Evolutionary conservation across 1,140 invertebrate genomes (phyloP).

Genomic region (Latrodectus geometricus): DNA sequence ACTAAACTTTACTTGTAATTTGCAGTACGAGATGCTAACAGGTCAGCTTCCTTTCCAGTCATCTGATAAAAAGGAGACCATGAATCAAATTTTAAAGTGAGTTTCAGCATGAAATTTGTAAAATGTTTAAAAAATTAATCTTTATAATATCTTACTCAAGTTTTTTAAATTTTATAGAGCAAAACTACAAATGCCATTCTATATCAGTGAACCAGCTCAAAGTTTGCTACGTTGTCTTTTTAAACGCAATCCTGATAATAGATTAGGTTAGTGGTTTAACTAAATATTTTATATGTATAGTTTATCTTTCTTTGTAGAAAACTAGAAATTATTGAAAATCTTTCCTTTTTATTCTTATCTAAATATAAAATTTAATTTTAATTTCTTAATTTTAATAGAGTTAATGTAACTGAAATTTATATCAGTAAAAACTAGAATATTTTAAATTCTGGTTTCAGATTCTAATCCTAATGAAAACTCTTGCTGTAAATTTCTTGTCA

Average conservation of each 20-base stretch:
- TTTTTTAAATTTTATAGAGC: constrained; percentile 9
- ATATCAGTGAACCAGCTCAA: constrained; percentile 94
- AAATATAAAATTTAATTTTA: no score
- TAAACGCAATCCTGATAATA: constrained; percentile 94
- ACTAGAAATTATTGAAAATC: no score
- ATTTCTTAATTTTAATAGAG: no score
- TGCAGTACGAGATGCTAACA: constrained; percentile 98
- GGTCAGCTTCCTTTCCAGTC: constrained; percentile 97
- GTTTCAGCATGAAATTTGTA: constrained; percentile 19
- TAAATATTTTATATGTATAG: background rate
- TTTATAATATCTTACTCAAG: background rate
- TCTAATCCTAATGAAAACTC: no score
- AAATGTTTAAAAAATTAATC: background rate
- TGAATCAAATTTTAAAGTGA: constrained; percentile 96
- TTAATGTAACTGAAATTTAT: no score
- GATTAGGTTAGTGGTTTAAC: constrained; percentile 73
- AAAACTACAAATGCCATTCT: constrained; percentile 74
- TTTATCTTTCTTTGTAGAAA: background rate
- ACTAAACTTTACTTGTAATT: constrained; percentile 58
- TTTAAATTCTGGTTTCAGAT: no score
- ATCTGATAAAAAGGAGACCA: constrained; percentile 94
- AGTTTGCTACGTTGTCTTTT: constrained; percentile 92
- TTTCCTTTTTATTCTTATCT: no score
- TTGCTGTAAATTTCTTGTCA: no score
- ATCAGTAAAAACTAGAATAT: no score